Percentiles rank a stretch among this genome's conserved stretches.
These are phyloP conservation scores for Zaprionus africanus DNA, from an alignment of 1,140 invertebrate genomes.

Conservation along the genomic window DNA sequence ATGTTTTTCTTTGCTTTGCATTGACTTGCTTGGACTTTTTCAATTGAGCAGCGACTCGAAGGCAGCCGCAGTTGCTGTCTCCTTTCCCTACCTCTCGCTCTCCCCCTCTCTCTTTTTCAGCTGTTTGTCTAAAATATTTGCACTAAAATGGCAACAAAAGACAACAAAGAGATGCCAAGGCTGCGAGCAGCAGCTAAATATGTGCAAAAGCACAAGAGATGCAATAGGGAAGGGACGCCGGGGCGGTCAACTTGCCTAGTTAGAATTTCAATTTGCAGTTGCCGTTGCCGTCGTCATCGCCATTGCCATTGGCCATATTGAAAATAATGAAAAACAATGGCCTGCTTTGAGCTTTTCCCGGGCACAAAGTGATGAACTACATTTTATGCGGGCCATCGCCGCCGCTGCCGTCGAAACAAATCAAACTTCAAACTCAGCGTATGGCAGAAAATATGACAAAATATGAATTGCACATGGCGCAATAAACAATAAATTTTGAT, in stretches of 20 bases:
- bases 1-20: slow-evolving; percentile 79
- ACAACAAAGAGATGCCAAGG: slow-evolving; percentile 43
- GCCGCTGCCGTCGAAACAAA: slow-evolving; percentile 61
- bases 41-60: slow-evolving; percentile 22
- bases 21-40: slow-evolving; percentile 62
- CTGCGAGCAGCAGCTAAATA: slow-evolving; percentile 18
- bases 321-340: slow-evolving; percentile 61
- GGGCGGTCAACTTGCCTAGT: background rate
- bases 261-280: slow-evolving; percentile 48
- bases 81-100: slow-evolving; percentile 5
- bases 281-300: background rate
- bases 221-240: background rate
- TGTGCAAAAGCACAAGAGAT: background rate
- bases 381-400: slow-evolving; percentile 62
- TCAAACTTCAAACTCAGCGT: slow-evolving; percentile 54
- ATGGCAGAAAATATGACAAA: slow-evolving; percentile 66
- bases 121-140: slow-evolving; percentile 77
- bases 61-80: slow-evolving; percentile 17
- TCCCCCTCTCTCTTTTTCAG: background rate
- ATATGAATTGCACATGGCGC: slow-evolving; percentile 62
- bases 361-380: slow-evolving; percentile 51
- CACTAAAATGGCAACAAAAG: slow-evolving; percentile 71
- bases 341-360: slow-evolving; percentile 35
- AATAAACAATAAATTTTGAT: slow-evolving; percentile 78
- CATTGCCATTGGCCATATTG: slow-evolving; percentile 40